Conservation (phyloP, 2,113 vertebrate species). For the Pygoscelis adeliae region DNA sequence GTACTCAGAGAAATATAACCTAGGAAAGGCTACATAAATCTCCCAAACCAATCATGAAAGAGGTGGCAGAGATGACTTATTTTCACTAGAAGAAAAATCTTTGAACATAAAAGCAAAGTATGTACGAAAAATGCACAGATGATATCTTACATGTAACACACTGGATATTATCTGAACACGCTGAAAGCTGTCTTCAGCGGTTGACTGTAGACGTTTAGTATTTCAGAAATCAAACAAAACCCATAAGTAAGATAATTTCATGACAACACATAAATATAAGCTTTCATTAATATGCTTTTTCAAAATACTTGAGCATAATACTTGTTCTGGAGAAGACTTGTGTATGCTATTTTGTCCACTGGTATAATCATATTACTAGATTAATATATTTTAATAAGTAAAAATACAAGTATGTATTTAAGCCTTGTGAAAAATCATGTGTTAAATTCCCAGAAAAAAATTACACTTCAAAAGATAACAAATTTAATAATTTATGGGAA, state of each 20-base stretch:
- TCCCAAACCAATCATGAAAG: background rate
- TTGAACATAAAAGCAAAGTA: background rate
- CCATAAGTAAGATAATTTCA: background rate
- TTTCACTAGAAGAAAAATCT: background rate
- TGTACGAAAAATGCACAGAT: background rate
- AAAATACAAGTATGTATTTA: background rate
- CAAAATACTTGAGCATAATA: background rate
- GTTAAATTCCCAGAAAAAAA: background rate
- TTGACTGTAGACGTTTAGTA: background rate
- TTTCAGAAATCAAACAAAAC: background rate
- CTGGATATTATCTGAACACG: background rate
- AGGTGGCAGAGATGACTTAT: no score
- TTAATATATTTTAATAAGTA: background rate
- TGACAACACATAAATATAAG: background rate
- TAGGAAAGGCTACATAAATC: background rate
- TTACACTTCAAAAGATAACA: background rate
- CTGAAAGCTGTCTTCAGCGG: background rate
- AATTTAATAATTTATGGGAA: background rate
- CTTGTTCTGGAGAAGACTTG: background rate
- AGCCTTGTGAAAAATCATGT: background rate
- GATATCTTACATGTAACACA: background rate
- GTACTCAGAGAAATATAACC: background rate
- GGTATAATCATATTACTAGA: background rate
- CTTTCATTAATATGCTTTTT: background rate
- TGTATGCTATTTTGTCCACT: background rate